Evolutionary conservation across 2,797 vertebrate species (phyloP).

Genomic region (Mormyrus proboscirostris): DNA sequence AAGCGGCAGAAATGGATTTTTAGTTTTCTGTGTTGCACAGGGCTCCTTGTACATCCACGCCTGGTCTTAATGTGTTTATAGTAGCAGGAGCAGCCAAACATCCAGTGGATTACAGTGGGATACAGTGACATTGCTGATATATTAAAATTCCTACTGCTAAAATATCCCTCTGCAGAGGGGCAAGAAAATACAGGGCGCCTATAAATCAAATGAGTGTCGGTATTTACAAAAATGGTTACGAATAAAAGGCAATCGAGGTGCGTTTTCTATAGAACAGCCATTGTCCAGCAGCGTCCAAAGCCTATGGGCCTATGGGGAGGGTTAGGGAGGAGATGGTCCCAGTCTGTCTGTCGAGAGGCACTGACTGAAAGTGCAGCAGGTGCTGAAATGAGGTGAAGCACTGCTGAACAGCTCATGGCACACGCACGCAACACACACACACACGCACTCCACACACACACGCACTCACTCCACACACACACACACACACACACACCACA

Average conservation of each 20-base stretch:
- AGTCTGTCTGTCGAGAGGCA: background rate
- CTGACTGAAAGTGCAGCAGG: background rate
- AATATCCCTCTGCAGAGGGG: background rate
- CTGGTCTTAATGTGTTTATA: background rate
- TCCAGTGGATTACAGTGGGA: background rate
- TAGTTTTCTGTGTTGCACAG: background rate
- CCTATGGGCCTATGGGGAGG: background rate
- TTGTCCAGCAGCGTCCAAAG: background rate
- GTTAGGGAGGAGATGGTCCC: too few species aligned
- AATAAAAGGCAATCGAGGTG: background rate
- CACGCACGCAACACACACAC: background rate
- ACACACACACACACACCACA: background rate
- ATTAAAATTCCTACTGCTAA: background rate
- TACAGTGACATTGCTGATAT: background rate
- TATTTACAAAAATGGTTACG: background rate
- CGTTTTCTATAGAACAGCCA: background rate
- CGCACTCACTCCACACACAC: too few species aligned
- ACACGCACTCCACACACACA: too few species aligned
- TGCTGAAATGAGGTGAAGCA: background rate
- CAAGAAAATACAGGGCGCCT: background rate
- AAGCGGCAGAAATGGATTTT: background rate
- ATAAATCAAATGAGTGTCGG: background rate
- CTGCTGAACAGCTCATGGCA: background rate
- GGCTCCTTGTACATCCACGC: background rate
- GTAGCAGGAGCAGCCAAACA: background rate